A percentile compares a stretch with the other conserved stretches of the same genome.
These are phyloP conservation scores for Yponomeuta malinellus DNA, from an alignment of 2,888 invertebrate genomes.

Conservation along the genomic window DNA sequence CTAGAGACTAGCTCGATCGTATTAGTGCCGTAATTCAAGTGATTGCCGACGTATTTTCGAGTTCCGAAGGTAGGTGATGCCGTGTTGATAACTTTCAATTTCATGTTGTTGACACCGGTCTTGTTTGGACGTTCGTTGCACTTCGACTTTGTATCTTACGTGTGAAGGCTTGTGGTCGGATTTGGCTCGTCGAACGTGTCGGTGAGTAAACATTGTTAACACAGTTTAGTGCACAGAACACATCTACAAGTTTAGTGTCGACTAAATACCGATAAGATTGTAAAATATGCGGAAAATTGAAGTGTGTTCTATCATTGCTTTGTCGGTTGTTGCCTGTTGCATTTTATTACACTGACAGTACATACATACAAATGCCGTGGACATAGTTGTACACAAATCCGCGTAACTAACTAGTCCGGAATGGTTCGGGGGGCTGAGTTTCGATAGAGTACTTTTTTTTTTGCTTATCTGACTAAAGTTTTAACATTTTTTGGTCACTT, in stretches of 20 bases:
- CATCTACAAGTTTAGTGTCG: constrained; percentile 20
- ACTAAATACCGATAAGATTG: constrained; percentile 20
- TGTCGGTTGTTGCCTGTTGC: constrained; percentile 18
- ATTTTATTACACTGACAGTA: constrained; percentile 13
- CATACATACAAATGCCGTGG: no score
- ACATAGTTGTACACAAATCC: no score
- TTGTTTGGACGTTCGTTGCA: neutral
- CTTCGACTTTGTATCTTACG: neutral
- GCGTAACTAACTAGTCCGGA: no score
- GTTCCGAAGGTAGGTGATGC: neutral
- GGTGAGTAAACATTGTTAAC: constrained; percentile 13
- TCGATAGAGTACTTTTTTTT: no score
- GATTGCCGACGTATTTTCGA: neutral
- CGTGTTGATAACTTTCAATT: constrained; percentile 1
- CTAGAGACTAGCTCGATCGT: neutral
- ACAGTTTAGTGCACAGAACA: constrained; percentile 16
- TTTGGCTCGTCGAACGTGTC: neutral
- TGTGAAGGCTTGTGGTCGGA: neutral
- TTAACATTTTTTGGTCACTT: no score
- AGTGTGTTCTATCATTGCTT: neutral
- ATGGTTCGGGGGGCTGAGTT: no score
- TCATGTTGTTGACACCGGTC: neutral
- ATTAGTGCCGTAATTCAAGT: neutral
- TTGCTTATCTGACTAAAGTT: no score
- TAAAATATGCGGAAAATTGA: constrained; percentile 30